Evolutionary conservation across 2,113 vertebrate genomes (phyloP), one percentile per base, ranked within the genome.

Genomic region (Callorhinus ursinus): DNA sequence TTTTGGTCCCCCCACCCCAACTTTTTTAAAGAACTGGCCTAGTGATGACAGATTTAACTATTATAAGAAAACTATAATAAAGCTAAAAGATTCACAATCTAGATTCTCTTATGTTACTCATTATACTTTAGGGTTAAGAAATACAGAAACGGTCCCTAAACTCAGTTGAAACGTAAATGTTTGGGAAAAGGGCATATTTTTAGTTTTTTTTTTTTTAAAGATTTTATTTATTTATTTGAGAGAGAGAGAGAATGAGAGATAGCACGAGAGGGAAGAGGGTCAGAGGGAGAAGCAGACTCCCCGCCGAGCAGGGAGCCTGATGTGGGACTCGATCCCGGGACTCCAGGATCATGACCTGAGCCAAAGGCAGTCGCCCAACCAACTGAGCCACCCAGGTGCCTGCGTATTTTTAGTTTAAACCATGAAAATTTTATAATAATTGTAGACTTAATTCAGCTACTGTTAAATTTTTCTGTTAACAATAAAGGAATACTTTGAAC

Each of bases 401-500:
- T 4, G 4, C 39, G 39, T 65, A 71, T 57, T 93, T 93, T 85
- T 88, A 59, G 7, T 88, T 88, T 49, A 95, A 79, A 51, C 28
- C 49, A 9, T 74, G 87, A 61, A 81, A 55, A 63, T 89, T 72
- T 94, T 96, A 81, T 71, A 83, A 72, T 80, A 82, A 28, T 39
- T 24, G 2, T 84, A 53, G 5, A 91, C 26, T 31, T 80, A 79
- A 84, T 79, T 90, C 19, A 84, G 13, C 15, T 83, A 96, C 13
- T 82, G 55, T 24, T 90, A 93, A 53, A 51, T 24, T 31, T 76
- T 90, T 26, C 12, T 86, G 39, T 74, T 71, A 61, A 61, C 0
- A 11, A 24, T 63, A 82, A 96, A 96, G 42, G 22, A 80, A 16
- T 59, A 42, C 19, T 96, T 95, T 83, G 89, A 77, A 90, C 49